Percentiles rank a stretch among this genome's conserved stretches.
These are phyloP conservation scores for Torymus tubicola DNA, from an alignment of 2,888 invertebrate genomes.

Conservation along the genomic window DNA sequence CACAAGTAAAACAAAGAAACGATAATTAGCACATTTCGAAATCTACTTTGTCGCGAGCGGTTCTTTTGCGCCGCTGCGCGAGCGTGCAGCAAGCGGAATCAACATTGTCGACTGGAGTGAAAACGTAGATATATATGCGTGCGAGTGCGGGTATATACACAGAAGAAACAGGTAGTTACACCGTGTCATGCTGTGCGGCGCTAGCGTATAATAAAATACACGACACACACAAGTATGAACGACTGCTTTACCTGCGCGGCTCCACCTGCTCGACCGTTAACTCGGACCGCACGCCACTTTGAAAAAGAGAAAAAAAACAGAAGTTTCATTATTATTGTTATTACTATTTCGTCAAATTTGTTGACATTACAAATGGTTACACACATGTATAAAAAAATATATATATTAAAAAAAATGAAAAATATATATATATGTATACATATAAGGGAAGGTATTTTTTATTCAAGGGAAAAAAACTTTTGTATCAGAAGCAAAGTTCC, in stretches of 20 bases:
- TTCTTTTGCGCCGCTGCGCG: too few relatives aligned
- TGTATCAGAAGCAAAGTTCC: too few relatives aligned
- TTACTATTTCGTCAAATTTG: conserved; percentile 18
- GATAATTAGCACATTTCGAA: too few relatives aligned
- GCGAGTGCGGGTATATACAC: neutral
- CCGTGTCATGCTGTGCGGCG: conserved; percentile 62
- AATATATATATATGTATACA: too few relatives aligned
- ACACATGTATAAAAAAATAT: too few relatives aligned
- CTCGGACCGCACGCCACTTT: conserved; percentile 70
- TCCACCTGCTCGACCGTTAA: conserved; percentile 73
- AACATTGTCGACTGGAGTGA: conserved; percentile 33
- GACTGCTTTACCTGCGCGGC: conserved; percentile 73
- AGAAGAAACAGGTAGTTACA: conserved; percentile 36
- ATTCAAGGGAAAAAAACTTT: too few relatives aligned
- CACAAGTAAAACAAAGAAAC: too few relatives aligned
- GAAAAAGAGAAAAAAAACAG: conserved; percentile 66
- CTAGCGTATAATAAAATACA: conserved; percentile 60
- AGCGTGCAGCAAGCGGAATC: neutral
- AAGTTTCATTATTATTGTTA: conserved; percentile 54
- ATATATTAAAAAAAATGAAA: too few relatives aligned
- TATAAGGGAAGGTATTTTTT: too few relatives aligned
- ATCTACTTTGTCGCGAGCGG: too few relatives aligned
- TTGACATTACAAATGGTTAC: too few relatives aligned
- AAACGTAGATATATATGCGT: neutral
- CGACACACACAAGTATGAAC: conserved; percentile 25